phyloP scores from a whole-genome alignment of 2,797 vertebrate species.

The Pteronotus mesoamericanus region DNA sequence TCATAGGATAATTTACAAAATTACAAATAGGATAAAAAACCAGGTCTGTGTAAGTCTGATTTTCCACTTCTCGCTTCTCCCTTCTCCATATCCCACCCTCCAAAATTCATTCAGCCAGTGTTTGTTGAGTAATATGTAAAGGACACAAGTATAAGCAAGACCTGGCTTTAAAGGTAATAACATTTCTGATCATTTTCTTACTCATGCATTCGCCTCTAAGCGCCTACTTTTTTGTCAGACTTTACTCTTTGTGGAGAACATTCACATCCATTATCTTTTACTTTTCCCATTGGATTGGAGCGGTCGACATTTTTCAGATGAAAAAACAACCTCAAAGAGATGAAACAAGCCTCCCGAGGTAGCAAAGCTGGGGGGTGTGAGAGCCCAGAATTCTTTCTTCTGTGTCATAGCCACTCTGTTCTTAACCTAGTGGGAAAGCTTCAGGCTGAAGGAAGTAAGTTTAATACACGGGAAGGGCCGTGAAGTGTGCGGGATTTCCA shows the following conservation, averaged over 20 bases:
- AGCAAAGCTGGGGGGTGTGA: neutral
- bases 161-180: neutral
- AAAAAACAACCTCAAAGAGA: conserved; percentile 10
- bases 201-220: neutral
- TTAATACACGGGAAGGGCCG: neutral
- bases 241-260: conserved; percentile 27
- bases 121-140: neutral
- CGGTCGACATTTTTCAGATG: conserved; percentile 6
- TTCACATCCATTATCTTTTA: neutral
- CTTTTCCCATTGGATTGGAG: neutral
- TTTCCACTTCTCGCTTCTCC: conserved; percentile 32
- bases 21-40: neutral
- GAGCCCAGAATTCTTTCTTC: neutral
- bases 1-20: neutral
- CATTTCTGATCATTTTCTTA: neutral
- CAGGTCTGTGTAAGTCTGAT: neutral
- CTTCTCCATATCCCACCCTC: neutral
- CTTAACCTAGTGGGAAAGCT: neutral
- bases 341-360: neutral
- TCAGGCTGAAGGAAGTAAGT: neutral
- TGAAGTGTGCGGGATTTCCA: neutral
- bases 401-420: neutral
- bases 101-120: neutral
- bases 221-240: neutral
- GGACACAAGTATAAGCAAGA: neutral